These are phyloP conservation scores for Spodoptera litura DNA, from an alignment of 1,140 invertebrate species.

Conservation along the genomic window DNA sequence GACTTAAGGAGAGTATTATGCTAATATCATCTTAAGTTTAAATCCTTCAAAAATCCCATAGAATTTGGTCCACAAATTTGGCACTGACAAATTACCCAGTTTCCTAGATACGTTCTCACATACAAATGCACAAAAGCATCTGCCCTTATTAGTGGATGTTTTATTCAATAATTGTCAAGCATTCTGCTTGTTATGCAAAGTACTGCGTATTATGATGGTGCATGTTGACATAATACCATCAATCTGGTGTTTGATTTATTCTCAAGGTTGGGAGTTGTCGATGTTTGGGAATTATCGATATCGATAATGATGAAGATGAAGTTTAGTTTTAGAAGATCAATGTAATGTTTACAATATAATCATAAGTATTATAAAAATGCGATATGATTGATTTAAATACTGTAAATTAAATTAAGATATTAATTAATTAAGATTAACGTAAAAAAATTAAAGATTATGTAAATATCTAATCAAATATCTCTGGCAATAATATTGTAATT, in stretches of 20 bases:
- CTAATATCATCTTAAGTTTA: slow-evolving; percentile 26
- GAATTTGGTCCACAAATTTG: slow-evolving; percentile 47
- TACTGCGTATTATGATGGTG: slow-evolving; percentile 71
- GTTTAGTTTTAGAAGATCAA: too few species aligned
- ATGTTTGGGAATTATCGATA: slow-evolving; percentile 11
- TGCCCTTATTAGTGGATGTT: slow-evolving; percentile 67
- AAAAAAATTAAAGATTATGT: too few species aligned
- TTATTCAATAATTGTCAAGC: slow-evolving; percentile 82
- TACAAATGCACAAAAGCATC: slow-evolving; percentile 63
- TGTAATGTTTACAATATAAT: too few species aligned
- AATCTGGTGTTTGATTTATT: slow-evolving; percentile 81
- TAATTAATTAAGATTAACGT: too few species aligned
- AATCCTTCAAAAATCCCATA: slow-evolving; percentile 37
- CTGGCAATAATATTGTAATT: too few species aligned
- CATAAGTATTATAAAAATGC: too few species aligned
- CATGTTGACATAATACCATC: slow-evolving; percentile 84
- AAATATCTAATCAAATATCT: too few species aligned
- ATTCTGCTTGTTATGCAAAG: slow-evolving; percentile 81
- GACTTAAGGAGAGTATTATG: slow-evolving; percentile 27
- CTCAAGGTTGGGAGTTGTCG: slow-evolving; percentile 51
- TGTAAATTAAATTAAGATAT: too few species aligned
- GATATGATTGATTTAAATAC: too few species aligned
- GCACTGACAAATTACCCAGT: slow-evolving; percentile 79
- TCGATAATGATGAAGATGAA: slow-evolving; percentile 51
- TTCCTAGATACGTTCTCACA: slow-evolving; percentile 69